Evolutionary conservation across 2,888 invertebrate genomes (phyloP), one percentile per base, ranked within the genome.

Genomic region (Harpalus rubripes): DNA sequence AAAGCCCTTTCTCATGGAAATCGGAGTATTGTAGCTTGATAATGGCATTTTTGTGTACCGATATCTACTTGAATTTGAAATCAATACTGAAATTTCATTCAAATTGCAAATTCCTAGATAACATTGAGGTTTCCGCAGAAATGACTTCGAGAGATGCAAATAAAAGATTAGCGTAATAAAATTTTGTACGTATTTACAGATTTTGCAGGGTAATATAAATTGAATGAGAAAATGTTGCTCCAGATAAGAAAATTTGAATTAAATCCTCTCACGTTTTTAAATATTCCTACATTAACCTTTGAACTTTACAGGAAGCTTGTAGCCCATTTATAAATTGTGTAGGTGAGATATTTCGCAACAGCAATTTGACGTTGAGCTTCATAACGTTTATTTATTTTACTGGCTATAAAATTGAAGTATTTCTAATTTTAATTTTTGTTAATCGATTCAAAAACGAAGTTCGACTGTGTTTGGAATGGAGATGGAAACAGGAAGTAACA

Each of bases 31-130:
- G 78, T 78, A 58, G 44, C 8, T 58, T 78, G 32, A 58, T 78
- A 78, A 78, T 78, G 78, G 78, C 26, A 78, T 78, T 78, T 52
- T 78, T 56, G 52, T 78, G 78, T 78, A 78, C 52, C 22, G 58
- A 56, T 56, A 78, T 78, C 32, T 18, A 78, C 56, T 58, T 78
- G 78, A 78, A 78, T 78, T 78, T 58, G 26, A 78, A 78, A 78
- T 56, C 78, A 78, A 58, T 78, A 78, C 22, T 58, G 56, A 58
- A 15, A 15, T 78, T 78, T 58, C 15, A 58, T 78, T 78, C 56
- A 58, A 78, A 78, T 56, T 78, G 78, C 58, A 78, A 78, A 26
- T 68, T 68, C 22, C 39, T 68, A 26, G n/a, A 32, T 15, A 26
- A 52, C 44, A 12, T 52, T 1, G 44, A 52, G 44, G 44, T 52